Evolutionary conservation across 2,888 invertebrate genomes (phyloP).

Genomic region (Tenthredo distinguenda): DNA sequence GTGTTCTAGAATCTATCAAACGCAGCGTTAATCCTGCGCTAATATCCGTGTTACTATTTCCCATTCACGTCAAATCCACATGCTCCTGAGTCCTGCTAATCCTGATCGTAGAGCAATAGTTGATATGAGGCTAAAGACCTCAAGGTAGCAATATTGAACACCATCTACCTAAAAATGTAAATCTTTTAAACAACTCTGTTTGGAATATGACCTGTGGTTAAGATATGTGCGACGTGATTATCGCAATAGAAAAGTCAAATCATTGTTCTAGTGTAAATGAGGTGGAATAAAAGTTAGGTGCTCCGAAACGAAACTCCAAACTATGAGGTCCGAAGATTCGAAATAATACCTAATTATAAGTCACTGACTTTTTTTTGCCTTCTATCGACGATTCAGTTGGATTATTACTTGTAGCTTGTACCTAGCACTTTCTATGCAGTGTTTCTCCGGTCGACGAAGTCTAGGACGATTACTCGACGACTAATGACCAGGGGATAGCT

Average conservation of each 20-base stretch:
- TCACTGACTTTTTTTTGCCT: not conserved
- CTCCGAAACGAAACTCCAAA: not conserved
- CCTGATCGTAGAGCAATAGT: not conserved
- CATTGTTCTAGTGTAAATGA: not conserved
- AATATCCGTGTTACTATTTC: not conserved
- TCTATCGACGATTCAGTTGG: not conserved
- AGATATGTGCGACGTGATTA: not conserved
- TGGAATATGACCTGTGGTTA: not conserved
- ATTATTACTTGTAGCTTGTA: not conserved
- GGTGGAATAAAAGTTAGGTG: not conserved
- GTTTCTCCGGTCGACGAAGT: slow-evolving; percentile 41
- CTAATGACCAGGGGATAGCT: slow-evolving; percentile 46
- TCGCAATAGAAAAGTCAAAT: not conserved
- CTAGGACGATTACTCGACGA: slow-evolving; percentile 28
- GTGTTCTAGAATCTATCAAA: not conserved
- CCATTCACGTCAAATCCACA: not conserved
- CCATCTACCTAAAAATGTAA: not conserved
- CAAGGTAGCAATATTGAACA: not conserved
- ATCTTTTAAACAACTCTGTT: not conserved
- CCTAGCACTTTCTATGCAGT: slow-evolving; percentile 14
- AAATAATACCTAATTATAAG: not conserved
- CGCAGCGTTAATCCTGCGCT: not conserved
- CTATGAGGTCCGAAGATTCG: not conserved
- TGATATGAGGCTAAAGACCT: not conserved
- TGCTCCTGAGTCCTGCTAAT: not conserved